phyloP scores from a whole-genome alignment of 2,888 invertebrate species.

The Drosophila tripunctata region DNA sequence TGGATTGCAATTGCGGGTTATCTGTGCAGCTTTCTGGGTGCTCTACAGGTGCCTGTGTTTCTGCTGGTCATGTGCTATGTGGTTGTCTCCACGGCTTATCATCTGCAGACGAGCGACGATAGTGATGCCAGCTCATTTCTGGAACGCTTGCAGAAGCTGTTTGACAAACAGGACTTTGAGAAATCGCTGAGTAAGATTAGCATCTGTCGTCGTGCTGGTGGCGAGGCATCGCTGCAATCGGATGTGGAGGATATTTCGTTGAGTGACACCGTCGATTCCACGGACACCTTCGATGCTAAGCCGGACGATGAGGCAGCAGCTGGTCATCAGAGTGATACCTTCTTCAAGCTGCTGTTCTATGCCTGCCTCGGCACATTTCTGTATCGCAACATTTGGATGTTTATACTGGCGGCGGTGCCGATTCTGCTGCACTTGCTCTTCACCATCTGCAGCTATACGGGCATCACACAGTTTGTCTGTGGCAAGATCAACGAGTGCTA shows the following conservation, averaged over 20 bases:
- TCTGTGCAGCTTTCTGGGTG: constrained; percentile 90
- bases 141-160: constrained; percentile 74
- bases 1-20: constrained; percentile 92
- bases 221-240: constrained; percentile 61
- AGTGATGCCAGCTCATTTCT: constrained; percentile 65
- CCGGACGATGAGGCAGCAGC: constrained; percentile 76
- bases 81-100: constrained; percentile 77
- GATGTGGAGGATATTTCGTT: constrained; percentile 81
- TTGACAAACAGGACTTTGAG: constrained; percentile 80
- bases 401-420: constrained; percentile 91
- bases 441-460: constrained; percentile 76
- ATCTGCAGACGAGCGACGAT: constrained; percentile 81
- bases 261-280: constrained; percentile 78
- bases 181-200: constrained; percentile 82
- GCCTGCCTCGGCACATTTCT: constrained; percentile 92
- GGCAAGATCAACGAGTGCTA: constrained; percentile 71
- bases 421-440: constrained; percentile 84
- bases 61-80: constrained; percentile 87
- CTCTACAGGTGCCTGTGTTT: constrained; percentile 91
- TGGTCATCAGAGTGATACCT: constrained; percentile 87
- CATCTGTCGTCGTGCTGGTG: constrained; percentile 73
- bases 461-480: constrained; percentile 77
- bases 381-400: constrained; percentile 93
- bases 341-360: constrained; percentile 91
- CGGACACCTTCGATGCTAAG: constrained; percentile 69